Base-by-base conservation (phyloP, 2,797 vertebrate genomes). In the Pelochelys cantorii region DNA sequence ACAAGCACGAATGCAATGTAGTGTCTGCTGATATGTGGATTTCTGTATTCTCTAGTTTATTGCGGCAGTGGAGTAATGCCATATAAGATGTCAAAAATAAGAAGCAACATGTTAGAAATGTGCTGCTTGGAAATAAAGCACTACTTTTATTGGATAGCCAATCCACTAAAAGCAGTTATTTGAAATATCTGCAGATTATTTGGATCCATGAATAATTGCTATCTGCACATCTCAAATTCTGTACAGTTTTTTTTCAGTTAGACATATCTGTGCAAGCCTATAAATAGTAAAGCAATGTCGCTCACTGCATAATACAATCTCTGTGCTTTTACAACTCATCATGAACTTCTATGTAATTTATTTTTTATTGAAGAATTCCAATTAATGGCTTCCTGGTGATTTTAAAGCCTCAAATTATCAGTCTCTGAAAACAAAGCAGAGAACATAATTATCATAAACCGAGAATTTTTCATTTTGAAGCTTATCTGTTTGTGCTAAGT, bases 301-400 rank as follows among this genome's bases (percentile, higher is more conserved):
- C 95, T 98, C 98, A 98, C 97, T 98, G 97, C 98, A 98, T 98
- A 98, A 98, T 98, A 98, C 96, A 98, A 97, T 97, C 97, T 97
- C 97, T 97, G 95, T 98, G 98, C 98, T 98, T 98, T 98, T 98
- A 98, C 97, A 98, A 98, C 98, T 98, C 98, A 98, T 98, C 98
- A 98, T 98, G 98, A 98, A 98, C 98, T 98, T 98, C 98, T 98
- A 97, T 98, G 98, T 98, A 98, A 98, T 98, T 98, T 98, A 98
- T 98, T 98, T 98, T 98, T 98, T 98, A 98, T 98, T 98, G 98
- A 98, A 98, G 98, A 98, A 98, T 98, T 98, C 98, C 98, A 98
- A 98, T 98, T 98, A 98, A 98, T 98, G 98, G 98, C 98, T 98
- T 98, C 98, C 98, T 98, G 98, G 98, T 98, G 98, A 98, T 98